Percentiles rank a stretch among this genome's conserved stretches.
Evolutionary conservation across 2,797 vertebrate genomes (phyloP).

Genomic region (Cetoscarus ocellatus): DNA sequence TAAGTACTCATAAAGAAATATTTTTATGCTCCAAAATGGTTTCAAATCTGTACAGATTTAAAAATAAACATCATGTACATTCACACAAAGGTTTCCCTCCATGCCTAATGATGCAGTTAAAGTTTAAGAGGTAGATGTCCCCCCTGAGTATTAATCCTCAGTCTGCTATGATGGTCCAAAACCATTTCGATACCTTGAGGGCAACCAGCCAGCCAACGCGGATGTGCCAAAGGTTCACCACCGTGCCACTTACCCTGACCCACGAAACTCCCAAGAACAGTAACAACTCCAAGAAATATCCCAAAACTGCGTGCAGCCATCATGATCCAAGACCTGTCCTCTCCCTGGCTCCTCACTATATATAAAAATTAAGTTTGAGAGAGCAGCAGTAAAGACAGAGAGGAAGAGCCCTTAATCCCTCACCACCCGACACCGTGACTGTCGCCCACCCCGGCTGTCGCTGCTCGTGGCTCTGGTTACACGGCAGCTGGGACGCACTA

Average conservation of each 20-base stretch:
- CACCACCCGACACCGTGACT: constrained; percentile 58
- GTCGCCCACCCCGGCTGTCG: constrained; percentile 79
- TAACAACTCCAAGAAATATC: constrained; percentile 61
- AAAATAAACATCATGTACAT: neutral
- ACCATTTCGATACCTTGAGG: constrained; percentile 16
- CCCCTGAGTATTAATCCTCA: constrained; percentile 19
- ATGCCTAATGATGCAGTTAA: neutral
- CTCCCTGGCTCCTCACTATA: constrained; percentile 39
- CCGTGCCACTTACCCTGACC: constrained; percentile 74
- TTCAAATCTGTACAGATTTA: neutral
- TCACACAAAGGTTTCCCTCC: neutral
- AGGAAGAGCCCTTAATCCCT: constrained; percentile 72
- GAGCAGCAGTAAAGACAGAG: constrained; percentile 60
- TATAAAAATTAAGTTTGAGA: constrained; percentile 60
- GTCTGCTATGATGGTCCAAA: constrained; percentile 4
- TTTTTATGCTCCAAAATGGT: too few relatives aligned
- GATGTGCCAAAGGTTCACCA: constrained; percentile 35
- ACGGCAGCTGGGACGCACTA: constrained; percentile 76
- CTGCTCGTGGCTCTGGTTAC: constrained; percentile 80
- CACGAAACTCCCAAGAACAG: constrained; percentile 56
- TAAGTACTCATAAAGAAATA: too few relatives aligned
- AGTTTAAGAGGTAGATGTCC: constrained; percentile 14
- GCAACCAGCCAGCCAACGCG: neutral
- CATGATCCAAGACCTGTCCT: constrained; percentile 31
- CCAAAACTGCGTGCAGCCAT: constrained; percentile 71